Base-by-base conservation (phyloP, 2,113 vertebrate genomes). In the Protomyctophum bolini region DNA sequence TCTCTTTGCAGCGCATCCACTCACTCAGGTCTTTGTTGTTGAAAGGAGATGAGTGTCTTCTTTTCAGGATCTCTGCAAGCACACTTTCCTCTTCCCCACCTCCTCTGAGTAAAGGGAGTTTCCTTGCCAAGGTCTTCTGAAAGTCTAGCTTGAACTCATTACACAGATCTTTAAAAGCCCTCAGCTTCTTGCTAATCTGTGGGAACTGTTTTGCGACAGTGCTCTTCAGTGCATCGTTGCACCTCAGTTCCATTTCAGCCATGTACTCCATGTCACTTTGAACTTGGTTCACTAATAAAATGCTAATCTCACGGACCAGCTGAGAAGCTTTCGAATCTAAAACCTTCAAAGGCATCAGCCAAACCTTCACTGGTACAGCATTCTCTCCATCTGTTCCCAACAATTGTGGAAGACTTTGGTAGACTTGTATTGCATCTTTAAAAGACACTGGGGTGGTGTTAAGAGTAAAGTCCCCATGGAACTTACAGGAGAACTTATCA, bases 21-120 rank as follows among this genome's bases (percentile, higher is more conserved):
- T 66, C 14, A 2, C 28, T 47, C 3, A 60, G n/a, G 3, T 21
- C 61, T 47, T 28, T 55, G 28, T 3, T 15, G n/a, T 21, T 66
- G 28, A 74, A 74, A 4, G 33, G 64, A 10, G 54, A 61, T 7
- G 6, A 4, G 4, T 14, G 1, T 9, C 50, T 45, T 5, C 1
- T 15, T 6, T 1, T 7, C 7, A 72, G 12, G 47, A 70, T 2
- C 2, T 79, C 47, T 0, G 1, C 50, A 7, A 89, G 50, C 2
- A 4, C 56, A 0, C 55, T 50, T 52, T 87, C 70, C 7, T 76
- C 55, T 62, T 48, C 5, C 0, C 12, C 14, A 1, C 84, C 84
- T 29, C 65, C 72, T 2, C 81, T 68, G 33, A 89, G 72, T 5
- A 55, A 60, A 7, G 83, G 75, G 3, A 87, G 15, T 0, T 72